These are phyloP conservation scores for Notamacropus eugenii DNA, from an alignment of 2,797 vertebrate species.

Conservation along the genomic window DNA sequence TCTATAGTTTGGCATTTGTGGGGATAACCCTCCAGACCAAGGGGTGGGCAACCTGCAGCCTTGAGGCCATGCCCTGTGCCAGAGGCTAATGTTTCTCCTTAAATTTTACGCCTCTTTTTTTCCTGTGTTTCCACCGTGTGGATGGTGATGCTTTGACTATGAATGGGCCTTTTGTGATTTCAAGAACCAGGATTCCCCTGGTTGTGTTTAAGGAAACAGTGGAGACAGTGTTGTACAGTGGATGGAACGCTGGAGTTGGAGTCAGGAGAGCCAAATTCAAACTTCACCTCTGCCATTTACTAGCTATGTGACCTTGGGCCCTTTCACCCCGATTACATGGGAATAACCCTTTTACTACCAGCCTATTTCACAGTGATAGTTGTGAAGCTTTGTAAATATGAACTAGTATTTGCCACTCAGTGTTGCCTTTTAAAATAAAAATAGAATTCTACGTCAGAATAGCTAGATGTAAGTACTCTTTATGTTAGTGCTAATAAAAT, in stretches of 20 bases:
- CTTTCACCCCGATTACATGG: background rate
- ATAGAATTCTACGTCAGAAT: constrained; percentile 19
- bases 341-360: background rate
- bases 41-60: too few species aligned
- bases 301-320: background rate
- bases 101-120: background rate
- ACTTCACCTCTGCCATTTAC: background rate
- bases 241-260: background rate
- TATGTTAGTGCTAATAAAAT: background rate
- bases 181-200: background rate
- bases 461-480: background rate
- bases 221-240: background rate
- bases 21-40: background rate
- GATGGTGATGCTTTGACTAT: background rate
- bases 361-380: background rate
- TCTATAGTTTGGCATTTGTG: background rate
- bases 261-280: background rate
- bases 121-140: background rate
- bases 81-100: background rate
- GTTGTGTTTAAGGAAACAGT: background rate
- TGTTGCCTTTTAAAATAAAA: constrained; percentile 44
- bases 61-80: too few species aligned
- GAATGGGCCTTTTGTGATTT: background rate
- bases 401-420: constrained; percentile 19
- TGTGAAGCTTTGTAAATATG: background rate